Percentiles rank a stretch among this genome's conserved stretches.
Conservation (phyloP, 2,797 vertebrate species). For the Vireo griseus region DNA sequence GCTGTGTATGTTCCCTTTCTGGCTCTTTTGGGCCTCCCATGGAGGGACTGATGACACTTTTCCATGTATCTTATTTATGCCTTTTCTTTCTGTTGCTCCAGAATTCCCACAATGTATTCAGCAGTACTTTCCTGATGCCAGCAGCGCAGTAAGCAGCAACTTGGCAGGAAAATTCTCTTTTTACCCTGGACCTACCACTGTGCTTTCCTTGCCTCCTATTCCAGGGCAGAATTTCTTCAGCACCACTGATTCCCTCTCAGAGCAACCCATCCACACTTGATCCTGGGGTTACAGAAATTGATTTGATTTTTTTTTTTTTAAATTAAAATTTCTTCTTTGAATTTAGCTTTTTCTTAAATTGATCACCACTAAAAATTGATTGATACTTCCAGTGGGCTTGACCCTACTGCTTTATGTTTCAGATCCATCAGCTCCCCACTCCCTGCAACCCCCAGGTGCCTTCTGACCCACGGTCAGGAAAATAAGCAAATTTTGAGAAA, state of each 20-base stretch:
- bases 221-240: neutral
- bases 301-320: accelerated
- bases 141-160: neutral
- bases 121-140: neutral
- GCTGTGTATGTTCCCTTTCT: neutral
- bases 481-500: neutral
- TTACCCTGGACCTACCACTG: neutral
- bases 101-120: neutral
- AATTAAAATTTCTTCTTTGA: neutral
- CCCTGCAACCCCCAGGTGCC: neutral
- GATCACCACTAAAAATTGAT: neutral
- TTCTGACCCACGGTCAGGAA: neutral
- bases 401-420: neutral
- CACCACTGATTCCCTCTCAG: neutral
- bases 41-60: neutral
- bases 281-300: neutral
- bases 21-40: neutral
- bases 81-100: neutral
- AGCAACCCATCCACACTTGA: neutral
- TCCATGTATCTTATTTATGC: neutral
- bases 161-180: neutral
- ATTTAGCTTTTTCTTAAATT: neutral
- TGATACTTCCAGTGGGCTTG: neutral
- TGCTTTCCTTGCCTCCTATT: neutral
- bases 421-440: neutral